These are phyloP conservation scores for Drosophila triauraria DNA, from an alignment of 1,140 invertebrate genomes.

Conservation along the genomic window DNA sequence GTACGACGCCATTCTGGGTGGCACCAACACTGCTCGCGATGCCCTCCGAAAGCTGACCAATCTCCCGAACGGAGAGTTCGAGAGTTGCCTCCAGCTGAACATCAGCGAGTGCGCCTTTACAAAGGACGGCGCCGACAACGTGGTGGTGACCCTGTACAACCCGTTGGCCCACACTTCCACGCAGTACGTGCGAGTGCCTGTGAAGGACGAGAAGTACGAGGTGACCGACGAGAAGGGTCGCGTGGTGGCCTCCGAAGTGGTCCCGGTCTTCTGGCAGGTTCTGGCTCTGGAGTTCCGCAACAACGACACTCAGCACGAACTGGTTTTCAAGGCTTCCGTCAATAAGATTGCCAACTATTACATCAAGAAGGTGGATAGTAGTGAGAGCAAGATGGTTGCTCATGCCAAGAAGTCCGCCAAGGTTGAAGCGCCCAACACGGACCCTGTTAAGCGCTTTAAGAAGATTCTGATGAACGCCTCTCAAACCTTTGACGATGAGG, in stretches of 20 bases:
- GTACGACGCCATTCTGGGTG: slow-evolving; percentile 58
- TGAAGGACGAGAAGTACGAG: slow-evolving; percentile 87
- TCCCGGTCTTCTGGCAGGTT: slow-evolving; percentile 88
- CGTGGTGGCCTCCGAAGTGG: slow-evolving; percentile 86
- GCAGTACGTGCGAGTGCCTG: slow-evolving; percentile 90
- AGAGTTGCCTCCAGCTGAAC: slow-evolving; percentile 89
- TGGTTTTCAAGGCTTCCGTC: slow-evolving; percentile 88
- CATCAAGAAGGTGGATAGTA: slow-evolving; percentile 36
- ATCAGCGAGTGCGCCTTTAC: slow-evolving; percentile 87
- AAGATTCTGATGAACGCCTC: slow-evolving; percentile 18
- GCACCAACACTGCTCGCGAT: slow-evolving; percentile 51
- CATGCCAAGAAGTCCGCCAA: slow-evolving; percentile 12
- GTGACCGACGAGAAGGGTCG: slow-evolving; percentile 87
- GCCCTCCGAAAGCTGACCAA: slow-evolving; percentile 84
- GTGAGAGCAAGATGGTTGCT: not conserved
- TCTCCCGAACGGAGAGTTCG: slow-evolving; percentile 85
- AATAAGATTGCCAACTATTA: slow-evolving; percentile 62
- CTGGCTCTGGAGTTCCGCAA: slow-evolving; percentile 88
- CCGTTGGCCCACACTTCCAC: slow-evolving; percentile 89
- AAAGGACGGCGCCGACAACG: slow-evolving; percentile 86
- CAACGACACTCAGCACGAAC: slow-evolving; percentile 87
- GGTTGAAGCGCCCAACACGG: not conserved
- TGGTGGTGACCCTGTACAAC: slow-evolving; percentile 92
- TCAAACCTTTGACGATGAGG: slow-evolving; percentile 22
- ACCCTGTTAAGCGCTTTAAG: slow-evolving; percentile 20